phyloP scores from a whole-genome alignment of 2,113 vertebrate genomes.

The Pandion haliaetus region DNA sequence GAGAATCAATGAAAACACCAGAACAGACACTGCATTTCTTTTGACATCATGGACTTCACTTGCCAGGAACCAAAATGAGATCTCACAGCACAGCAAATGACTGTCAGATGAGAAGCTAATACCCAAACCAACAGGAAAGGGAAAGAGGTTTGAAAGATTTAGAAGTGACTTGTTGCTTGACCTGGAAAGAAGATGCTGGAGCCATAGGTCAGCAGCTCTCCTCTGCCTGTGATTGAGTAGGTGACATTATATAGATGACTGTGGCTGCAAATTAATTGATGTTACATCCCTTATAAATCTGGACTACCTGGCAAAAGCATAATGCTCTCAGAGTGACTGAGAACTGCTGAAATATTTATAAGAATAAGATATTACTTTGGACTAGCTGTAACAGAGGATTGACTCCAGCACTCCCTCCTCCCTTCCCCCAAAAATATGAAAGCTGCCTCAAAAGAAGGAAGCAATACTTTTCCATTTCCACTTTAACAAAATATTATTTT shows the following conservation, averaged over 20 bases:
- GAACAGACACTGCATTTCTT: background rate
- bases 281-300: slow-evolving; percentile 20
- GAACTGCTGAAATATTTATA: slow-evolving; percentile 42
- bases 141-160: slow-evolving; percentile 13
- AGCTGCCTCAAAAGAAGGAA: background rate
- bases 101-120: background rate
- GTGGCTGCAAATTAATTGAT: slow-evolving; percentile 38
- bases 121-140: background rate
- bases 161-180: background rate
- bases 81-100: background rate
- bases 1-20: background rate
- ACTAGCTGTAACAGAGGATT: background rate
- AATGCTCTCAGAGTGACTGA: slow-evolving; percentile 7
- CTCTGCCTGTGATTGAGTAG: background rate
- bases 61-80: background rate
- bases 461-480: background rate
- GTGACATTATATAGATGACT: slow-evolving; percentile 15
- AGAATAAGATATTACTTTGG: slow-evolving; percentile 21
- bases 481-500: background rate
- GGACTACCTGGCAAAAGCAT: background rate
- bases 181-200: background rate
- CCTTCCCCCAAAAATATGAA: background rate
- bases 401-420: background rate
- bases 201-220: background rate
- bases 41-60: background rate